Conservation (phyloP, 2,797 vertebrate genomes). For the Ctenopoma kingsleyae region DNA sequence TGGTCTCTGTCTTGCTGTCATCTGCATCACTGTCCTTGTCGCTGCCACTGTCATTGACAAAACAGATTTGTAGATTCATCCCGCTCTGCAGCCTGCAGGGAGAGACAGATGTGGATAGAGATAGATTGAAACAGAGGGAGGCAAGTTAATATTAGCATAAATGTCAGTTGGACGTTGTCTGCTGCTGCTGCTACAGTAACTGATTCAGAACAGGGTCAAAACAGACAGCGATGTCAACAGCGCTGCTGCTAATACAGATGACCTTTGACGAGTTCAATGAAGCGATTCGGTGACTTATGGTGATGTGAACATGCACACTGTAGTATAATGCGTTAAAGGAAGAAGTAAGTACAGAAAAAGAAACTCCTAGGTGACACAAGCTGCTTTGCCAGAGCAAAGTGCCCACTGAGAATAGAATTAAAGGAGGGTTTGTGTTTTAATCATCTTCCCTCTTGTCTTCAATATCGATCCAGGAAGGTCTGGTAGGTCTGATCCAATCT, state of each 20-base stretch:
- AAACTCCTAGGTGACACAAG: not conserved
- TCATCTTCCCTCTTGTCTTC: constrained; percentile 54
- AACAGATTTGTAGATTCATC: constrained; percentile 99
- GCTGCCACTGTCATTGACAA: constrained; percentile 97
- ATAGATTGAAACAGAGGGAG: not conserved
- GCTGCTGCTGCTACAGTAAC: constrained; percentile 11
- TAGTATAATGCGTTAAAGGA: not conserved
- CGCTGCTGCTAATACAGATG: constrained; percentile 17
- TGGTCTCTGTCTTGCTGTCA: constrained; percentile 98
- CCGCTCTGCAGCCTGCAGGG: constrained; percentile 92
- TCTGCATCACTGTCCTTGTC: constrained; percentile 99
- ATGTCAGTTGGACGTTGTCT: constrained; percentile 8
- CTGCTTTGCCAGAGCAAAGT: constrained; percentile 14
- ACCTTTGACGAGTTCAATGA: constrained; percentile 23
- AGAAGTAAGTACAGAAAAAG: not conserved
- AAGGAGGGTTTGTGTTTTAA: constrained; percentile 57
- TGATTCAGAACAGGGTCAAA: constrained; percentile 30
- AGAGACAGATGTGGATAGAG: constrained; percentile 13
- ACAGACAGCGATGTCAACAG: constrained; percentile 18
- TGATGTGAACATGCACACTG: not conserved
- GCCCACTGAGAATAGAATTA: constrained; percentile 31
- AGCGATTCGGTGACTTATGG: not conserved
- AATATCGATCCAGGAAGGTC: constrained; percentile 57
- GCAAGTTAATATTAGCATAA: constrained; percentile 32
- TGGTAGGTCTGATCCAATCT: constrained; percentile 59